Evolutionary conservation across 1,140 invertebrate genomes (phyloP).

Genomic region (Cherax destructor): DNA sequence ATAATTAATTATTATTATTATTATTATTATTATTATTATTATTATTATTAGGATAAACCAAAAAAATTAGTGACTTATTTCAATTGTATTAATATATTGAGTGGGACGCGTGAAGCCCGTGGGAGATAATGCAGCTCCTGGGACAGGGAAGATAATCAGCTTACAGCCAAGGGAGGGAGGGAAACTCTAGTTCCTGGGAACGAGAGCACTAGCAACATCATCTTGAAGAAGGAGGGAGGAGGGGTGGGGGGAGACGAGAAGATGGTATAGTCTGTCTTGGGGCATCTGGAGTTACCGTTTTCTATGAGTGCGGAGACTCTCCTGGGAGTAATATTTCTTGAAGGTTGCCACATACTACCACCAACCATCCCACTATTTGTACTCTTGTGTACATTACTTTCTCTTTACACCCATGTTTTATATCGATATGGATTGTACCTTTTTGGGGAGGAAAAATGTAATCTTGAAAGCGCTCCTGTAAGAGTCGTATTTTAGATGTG

Average conservation of each 20-base stretch:
- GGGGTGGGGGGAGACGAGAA: background rate
- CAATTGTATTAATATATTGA: too few species aligned
- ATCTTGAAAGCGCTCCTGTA: slow-evolving; percentile 1
- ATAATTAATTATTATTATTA: too few species aligned
- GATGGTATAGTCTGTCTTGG: slow-evolving; percentile 29
- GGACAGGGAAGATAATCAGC: too few species aligned
- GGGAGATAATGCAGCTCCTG: too few species aligned
- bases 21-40: too few species aligned
- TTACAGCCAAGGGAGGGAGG: too few species aligned
- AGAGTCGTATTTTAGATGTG: slow-evolving; percentile 30
- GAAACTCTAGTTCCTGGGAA: too few species aligned
- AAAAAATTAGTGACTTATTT: too few species aligned
- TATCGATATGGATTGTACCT: background rate
- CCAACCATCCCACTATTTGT: background rate
- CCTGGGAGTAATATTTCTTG: slow-evolving; percentile 37
- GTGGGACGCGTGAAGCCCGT: too few species aligned
- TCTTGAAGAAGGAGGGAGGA: background rate
- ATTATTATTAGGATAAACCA: too few species aligned
- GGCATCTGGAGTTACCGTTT: slow-evolving; percentile 38
- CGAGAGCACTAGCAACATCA: too few species aligned
- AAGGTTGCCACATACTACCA: slow-evolving; percentile 17
- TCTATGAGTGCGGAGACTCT: slow-evolving; percentile 41
- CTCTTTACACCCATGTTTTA: background rate
- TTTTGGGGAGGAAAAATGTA: background rate
- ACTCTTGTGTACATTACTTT: background rate